Evolutionary conservation across 2,113 vertebrate genomes (phyloP).

Genomic region (Holacanthus passer): DNA sequence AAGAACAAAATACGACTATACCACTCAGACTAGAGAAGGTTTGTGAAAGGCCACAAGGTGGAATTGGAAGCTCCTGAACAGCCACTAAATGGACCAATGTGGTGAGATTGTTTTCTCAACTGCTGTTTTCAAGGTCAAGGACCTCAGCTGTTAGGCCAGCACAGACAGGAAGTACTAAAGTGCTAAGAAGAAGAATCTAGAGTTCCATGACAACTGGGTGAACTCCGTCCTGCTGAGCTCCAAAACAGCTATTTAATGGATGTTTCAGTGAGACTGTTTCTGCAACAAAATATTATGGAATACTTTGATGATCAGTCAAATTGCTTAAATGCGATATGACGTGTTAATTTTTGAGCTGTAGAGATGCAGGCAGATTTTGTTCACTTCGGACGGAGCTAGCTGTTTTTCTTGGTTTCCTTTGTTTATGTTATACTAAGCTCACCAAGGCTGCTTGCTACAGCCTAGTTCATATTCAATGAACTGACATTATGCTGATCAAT

Average conservation of each 20-base stretch:
- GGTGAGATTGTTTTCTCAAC: conserved; percentile 15
- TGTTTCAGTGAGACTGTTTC: not conserved
- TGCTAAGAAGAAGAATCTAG: not conserved
- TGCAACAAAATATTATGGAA: not conserved
- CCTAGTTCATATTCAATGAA: no score
- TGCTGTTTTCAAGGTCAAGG: conserved; percentile 20
- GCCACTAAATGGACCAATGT: not conserved
- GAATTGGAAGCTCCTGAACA: not conserved
- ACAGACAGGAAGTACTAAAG: not conserved
- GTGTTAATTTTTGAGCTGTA: no score
- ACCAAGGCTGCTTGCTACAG: no score
- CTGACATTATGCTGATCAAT: no score
- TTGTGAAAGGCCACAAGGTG: conserved; percentile 5
- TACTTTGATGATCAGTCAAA: not conserved
- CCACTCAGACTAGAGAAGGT: not conserved
- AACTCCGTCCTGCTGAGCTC: not conserved
- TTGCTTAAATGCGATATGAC: no score
- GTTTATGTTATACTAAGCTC: no score
- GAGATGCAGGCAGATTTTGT: no score
- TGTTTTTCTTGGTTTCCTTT: no score
- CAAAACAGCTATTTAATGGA: not conserved
- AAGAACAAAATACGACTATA: not conserved
- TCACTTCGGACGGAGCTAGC: no score
- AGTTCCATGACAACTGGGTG: not conserved
- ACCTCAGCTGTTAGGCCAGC: not conserved